phyloP scores from a whole-genome alignment of 2,888 invertebrate genomes.

The Drosophila kokeensis region DNA sequence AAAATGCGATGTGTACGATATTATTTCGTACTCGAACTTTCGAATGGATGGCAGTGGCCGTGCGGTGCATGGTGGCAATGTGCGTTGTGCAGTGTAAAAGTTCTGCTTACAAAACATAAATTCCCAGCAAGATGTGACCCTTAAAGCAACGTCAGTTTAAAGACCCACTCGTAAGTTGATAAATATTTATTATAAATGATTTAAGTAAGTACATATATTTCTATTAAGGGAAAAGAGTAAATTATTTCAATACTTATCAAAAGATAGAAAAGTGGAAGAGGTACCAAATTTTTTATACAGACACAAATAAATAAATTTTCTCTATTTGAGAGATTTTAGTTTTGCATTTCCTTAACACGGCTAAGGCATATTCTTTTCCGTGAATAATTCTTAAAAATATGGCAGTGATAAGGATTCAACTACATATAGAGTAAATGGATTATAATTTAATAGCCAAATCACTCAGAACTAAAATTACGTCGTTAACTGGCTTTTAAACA shows the following conservation, averaged over 20 bases:
- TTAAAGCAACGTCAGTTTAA: conserved; percentile 18
- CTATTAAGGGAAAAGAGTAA: neutral
- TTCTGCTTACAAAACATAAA: conserved; percentile 43
- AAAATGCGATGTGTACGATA: conserved; percentile 72
- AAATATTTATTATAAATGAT: conserved; percentile 2
- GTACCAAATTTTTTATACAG: neutral
- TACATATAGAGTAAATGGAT: neutral
- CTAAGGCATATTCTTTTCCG: neutral
- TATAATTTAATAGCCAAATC: neutral
- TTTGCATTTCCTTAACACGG: neutral
- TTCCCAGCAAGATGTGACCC: conserved; percentile 39
- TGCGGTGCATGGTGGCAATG: conserved; percentile 29
- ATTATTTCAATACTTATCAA: neutral
- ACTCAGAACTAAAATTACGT: neutral
- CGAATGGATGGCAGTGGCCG: conserved; percentile 23
- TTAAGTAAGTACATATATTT: neutral
- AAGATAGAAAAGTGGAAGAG: neutral
- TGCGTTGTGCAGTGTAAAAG: conserved; percentile 47
- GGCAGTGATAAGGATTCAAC: neutral
- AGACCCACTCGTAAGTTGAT: neutral
- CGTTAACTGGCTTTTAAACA: neutral
- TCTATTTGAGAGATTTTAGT: neutral
- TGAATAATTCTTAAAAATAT: neutral
- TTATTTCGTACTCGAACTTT: conserved; percentile 76
- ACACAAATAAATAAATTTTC: neutral